These are phyloP conservation scores for Phymastichus coffea DNA, from an alignment of 1,140 invertebrate genomes.

Conservation along the genomic window DNA sequence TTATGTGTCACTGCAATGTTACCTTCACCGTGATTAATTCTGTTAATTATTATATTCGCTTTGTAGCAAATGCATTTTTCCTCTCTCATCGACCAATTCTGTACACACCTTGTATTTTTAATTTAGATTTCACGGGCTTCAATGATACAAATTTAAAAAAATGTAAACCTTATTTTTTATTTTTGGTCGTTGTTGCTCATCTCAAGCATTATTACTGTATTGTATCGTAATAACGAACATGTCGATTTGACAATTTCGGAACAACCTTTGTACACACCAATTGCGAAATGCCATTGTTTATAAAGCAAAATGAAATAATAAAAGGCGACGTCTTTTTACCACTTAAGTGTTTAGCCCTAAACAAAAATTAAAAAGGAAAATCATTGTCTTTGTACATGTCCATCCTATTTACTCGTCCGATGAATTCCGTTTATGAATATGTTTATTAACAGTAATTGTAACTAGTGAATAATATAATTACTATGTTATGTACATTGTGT, in stretches of 20 bases:
- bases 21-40: slow-evolving; percentile 32
- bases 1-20: slow-evolving; percentile 26
- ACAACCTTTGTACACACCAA: slow-evolving; percentile 33
- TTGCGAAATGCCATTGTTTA: slow-evolving; percentile 31
- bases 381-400: slow-evolving; percentile 46
- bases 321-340: slow-evolving; percentile 13
- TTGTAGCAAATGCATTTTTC: slow-evolving; percentile 25
- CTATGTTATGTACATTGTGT: slow-evolving; percentile 53
- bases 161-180: slow-evolving; percentile 35
- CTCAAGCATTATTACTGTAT: slow-evolving; percentile 24
- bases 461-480: slow-evolving; percentile 48
- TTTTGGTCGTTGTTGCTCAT: slow-evolving; percentile 24
- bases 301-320: slow-evolving; percentile 25
- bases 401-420: slow-evolving; percentile 49
- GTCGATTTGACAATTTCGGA: slow-evolving; percentile 46
- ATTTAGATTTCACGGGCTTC: slow-evolving; percentile 4
- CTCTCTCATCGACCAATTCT: neutral
- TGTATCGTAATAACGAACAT: slow-evolving; percentile 25
- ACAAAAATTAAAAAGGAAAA: slow-evolving; percentile 31
- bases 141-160: slow-evolving; percentile 24
- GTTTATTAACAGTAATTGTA: slow-evolving; percentile 52
- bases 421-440: slow-evolving; percentile 47
- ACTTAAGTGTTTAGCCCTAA: slow-evolving; percentile 22
- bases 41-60: slow-evolving; percentile 33
- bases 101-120: slow-evolving; percentile 1